These are phyloP conservation scores for Xiphophorus hellerii DNA, from an alignment of 2,113 vertebrate genomes.

Conservation along the genomic window DNA sequence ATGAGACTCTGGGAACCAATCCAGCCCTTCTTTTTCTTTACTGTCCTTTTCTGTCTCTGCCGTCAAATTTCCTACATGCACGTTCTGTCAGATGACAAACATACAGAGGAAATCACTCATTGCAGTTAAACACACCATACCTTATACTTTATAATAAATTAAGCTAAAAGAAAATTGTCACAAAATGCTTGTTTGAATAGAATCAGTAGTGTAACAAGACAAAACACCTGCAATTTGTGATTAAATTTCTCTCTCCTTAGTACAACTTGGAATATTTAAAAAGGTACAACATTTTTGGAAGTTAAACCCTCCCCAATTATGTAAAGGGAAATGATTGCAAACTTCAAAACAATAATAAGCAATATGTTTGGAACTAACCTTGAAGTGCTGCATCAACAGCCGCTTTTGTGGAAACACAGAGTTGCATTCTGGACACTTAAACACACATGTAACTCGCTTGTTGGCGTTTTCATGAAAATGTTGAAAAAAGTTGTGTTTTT, in stretches of 20 bases:
- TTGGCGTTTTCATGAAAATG: conserved; percentile 92
- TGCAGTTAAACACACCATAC: not conserved
- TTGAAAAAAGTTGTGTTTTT: conserved; percentile 90
- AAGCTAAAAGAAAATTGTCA: not conserved
- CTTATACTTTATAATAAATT: not conserved
- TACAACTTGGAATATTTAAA: not conserved
- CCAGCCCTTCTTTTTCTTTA: conserved; percentile 69
- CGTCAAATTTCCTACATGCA: conserved; percentile 83
- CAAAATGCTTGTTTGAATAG: not conserved
- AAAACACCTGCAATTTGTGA: not conserved
- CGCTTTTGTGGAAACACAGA: conserved; percentile 92
- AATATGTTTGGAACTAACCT: conserved; percentile 80
- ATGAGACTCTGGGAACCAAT: conserved; percentile 54
- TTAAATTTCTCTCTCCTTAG: not conserved
- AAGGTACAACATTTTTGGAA: not conserved
- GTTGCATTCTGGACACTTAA: conserved; percentile 95
- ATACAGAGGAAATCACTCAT: not conserved
- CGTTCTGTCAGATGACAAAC: conserved; percentile 72
- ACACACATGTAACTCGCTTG: conserved; percentile 86
- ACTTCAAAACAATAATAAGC: not conserved
- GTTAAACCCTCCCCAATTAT: not conserved
- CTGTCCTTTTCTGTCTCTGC: conserved; percentile 78
- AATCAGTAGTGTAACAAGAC: not conserved
- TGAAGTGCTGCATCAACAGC: conserved; percentile 91
- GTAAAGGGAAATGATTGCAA: not conserved